These are phyloP conservation scores for Percopsis omiscomaycus DNA, from an alignment of 2,797 vertebrate species.

Conservation along the genomic window DNA sequence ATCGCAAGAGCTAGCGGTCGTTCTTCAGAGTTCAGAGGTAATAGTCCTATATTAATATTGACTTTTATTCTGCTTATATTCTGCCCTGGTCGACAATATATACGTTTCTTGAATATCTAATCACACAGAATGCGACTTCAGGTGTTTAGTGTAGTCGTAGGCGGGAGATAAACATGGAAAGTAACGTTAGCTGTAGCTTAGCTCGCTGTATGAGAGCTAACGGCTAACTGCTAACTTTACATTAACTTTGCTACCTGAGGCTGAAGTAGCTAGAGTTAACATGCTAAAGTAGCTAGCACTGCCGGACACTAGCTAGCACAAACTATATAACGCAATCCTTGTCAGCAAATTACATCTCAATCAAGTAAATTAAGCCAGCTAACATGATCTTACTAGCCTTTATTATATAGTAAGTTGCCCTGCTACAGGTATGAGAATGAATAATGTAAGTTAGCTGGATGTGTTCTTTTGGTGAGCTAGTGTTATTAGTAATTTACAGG, in stretches of 20 bases:
- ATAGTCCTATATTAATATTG: conserved; percentile 22
- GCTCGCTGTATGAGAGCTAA: conserved; percentile 47
- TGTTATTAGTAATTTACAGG: not conserved
- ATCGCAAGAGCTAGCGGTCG: conserved; percentile 66
- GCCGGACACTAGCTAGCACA: not conserved
- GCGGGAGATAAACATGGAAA: conserved; percentile 54
- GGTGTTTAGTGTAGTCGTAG: not conserved
- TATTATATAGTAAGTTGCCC: conserved; percentile 6
- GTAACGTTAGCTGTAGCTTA: conserved; percentile 55
- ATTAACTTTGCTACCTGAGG: conserved; percentile 59
- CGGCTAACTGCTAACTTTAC: conserved; percentile 62
- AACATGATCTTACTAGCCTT: not conserved
- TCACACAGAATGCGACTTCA: accelerated
- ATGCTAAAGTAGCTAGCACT: not conserved
- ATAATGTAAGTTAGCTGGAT: conserved; percentile 25
- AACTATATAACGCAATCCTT: not conserved
- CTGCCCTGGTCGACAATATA: accelerated
- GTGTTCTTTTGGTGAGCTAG: conserved; percentile 34
- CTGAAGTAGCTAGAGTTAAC: conserved; percentile 32
- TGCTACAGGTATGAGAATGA: conserved; percentile 8
- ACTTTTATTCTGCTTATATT: not conserved
- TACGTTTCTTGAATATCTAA: not conserved
- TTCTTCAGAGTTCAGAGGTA: conserved; percentile 70
- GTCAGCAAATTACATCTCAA: conserved; percentile 2
- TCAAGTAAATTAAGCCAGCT: not conserved